Conservation (phyloP, 2,113 vertebrate species). For the Anolis carolinensis region DNA sequence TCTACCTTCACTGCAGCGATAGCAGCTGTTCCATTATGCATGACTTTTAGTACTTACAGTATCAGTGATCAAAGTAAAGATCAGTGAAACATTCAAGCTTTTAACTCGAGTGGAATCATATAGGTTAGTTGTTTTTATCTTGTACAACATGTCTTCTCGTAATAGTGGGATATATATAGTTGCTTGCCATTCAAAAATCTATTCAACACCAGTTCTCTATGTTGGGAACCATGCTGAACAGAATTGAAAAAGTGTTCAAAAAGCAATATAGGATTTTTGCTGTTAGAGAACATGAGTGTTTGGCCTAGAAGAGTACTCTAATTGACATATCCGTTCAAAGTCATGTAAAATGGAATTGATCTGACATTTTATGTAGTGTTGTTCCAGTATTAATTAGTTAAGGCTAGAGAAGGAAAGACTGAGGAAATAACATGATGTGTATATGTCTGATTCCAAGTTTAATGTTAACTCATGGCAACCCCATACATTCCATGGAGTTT, state of each 20-base stretch:
- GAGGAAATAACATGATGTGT: background rate
- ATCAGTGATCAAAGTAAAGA: background rate
- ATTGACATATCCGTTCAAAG: background rate
- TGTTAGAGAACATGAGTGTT: background rate
- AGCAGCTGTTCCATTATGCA: background rate
- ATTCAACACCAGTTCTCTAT: background rate
- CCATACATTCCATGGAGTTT: no score
- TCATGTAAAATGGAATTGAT: background rate
- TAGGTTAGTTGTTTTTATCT: background rate
- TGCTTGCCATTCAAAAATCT: background rate
- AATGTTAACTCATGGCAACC: background rate
- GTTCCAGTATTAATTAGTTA: background rate
- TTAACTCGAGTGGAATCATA: background rate
- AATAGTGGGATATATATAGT: accelerated
- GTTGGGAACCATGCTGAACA: background rate
- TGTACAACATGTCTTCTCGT: background rate
- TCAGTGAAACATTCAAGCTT: background rate
- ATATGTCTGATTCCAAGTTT: no score
- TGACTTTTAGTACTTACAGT: background rate
- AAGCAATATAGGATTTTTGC: background rate
- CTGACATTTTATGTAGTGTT: background rate
- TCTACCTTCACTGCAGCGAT: background rate
- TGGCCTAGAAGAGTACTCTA: background rate
- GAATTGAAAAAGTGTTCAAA: background rate
- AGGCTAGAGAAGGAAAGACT: background rate